These are phyloP conservation scores for Crocodylus rhombifer DNA, from an alignment of 2,797 vertebrate genomes.

Conservation along the genomic window DNA sequence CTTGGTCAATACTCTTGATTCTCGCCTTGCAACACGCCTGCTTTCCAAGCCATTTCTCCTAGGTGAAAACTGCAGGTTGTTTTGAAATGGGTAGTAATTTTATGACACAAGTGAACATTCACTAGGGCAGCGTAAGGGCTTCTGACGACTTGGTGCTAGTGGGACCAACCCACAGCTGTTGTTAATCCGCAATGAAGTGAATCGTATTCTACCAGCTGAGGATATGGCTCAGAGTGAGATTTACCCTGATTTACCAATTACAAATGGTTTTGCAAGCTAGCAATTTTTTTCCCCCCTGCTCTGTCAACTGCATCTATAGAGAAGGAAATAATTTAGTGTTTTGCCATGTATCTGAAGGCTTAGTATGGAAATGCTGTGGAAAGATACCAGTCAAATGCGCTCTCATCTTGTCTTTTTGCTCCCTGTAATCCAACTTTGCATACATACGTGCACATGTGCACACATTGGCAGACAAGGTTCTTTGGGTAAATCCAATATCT, in stretches of 20 bases:
- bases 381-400: not conserved
- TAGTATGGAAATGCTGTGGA: not conserved
- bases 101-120: not conserved
- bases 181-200: not conserved
- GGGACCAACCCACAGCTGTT: not conserved
- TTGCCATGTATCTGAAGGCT: not conserved
- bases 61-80: not conserved
- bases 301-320: not conserved
- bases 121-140: not conserved
- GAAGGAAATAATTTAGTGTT: not conserved
- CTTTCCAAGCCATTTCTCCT: not conserved
- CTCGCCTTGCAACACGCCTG: not conserved
- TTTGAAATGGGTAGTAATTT: not conserved
- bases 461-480: not conserved
- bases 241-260: accelerated
- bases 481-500: too few species aligned
- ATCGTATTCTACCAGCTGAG: not conserved
- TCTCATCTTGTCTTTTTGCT: not conserved
- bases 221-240: not conserved
- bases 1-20: not conserved
- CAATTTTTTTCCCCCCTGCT: accelerated
- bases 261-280: not conserved
- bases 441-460: not conserved
- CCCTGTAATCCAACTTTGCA: not conserved
- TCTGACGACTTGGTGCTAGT: not conserved